These are phyloP conservation scores for Esox lucius DNA, from an alignment of 2,797 vertebrate genomes.

Conservation along the genomic window DNA sequence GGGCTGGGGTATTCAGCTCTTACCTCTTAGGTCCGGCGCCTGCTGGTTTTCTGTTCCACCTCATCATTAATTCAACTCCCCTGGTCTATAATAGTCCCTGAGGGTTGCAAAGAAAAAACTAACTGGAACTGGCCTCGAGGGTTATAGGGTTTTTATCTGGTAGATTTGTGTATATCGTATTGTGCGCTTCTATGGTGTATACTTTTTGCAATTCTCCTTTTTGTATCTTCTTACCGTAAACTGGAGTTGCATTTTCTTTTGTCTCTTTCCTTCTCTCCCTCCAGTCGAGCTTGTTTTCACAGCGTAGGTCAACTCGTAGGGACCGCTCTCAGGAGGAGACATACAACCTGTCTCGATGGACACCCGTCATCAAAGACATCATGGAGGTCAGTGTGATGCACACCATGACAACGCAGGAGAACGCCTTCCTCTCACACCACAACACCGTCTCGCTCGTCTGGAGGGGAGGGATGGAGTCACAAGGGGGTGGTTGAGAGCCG, in stretches of 20 bases:
- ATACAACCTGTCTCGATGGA: slow-evolving; percentile 95
- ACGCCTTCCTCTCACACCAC: neutral
- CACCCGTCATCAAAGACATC: slow-evolving; percentile 91
- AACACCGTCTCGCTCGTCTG: too few relatives aligned
- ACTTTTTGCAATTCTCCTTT: neutral
- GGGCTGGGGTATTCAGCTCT: neutral
- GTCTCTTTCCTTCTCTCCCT: slow-evolving; percentile 32
- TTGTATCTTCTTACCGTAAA: neutral
- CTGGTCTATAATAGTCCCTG: too few relatives aligned
- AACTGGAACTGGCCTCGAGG: too few relatives aligned
- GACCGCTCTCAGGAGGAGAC: slow-evolving; percentile 85
- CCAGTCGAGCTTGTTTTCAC: slow-evolving; percentile 62
- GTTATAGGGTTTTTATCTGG: too few relatives aligned
- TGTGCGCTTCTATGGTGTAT: neutral
- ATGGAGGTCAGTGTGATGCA: slow-evolving; percentile 83
- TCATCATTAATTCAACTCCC: too few relatives aligned
- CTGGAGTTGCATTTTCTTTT: neutral
- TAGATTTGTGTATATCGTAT: neutral
- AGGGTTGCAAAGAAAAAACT: too few relatives aligned
- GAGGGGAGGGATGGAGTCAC: neutral
- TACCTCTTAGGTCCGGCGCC: too few relatives aligned
- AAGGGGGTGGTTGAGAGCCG: neutral
- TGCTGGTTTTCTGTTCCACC: too few relatives aligned
- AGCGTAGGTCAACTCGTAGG: slow-evolving; percentile 76
- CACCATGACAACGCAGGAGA: neutral